Base-by-base conservation (phyloP, 2,113 vertebrate species). In the Otus sunia region DNA sequence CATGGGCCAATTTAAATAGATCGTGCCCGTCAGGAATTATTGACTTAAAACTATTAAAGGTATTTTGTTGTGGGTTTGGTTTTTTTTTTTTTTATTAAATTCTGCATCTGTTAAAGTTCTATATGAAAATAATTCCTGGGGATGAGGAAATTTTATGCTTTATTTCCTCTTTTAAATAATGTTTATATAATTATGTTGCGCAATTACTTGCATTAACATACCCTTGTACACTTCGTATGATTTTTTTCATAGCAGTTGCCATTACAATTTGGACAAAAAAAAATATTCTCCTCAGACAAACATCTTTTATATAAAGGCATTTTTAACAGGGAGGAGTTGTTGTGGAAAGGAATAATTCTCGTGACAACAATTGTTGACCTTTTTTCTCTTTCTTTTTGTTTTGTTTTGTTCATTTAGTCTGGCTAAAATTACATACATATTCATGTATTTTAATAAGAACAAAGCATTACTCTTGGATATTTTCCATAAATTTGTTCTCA, bases 351-450 rank as follows among this genome's bases (percentile, higher is more conserved):
- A 90, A 81, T 78, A 45, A 68, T 86, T 92, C 63, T 91, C 7
- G 11, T 96, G 60, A 92, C 85, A 96, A 95, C 78, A 96, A 90
- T 95, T 97, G 95, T 96, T 98, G 95, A 95, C 96, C 94, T 97
- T 92, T 98, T 96, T 96, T 96, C 92, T 96, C 91, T 97, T 97
- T 96, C 96, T 93, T 79, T 97, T 97, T 95, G 34, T 97, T 97
- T 97, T 94, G 97, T 97, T 98, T 95, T 93, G 78, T 97, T 98
- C 92, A 97, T 97, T 98, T 97, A 97, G 94, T 96, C 98, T 97
- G 97, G 98, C 96, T 98, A 97, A 98, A 98, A 98, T 98, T 98
- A 45, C 98, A 98, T 98, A 97, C 97, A 98, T 98, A 98, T 98
- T 98, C 97, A 98, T 98, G 93, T 96, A 97, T 97, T 97, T 97